Base-by-base conservation (phyloP, 1,140 invertebrate genomes). In the Hestina assimilis region DNA sequence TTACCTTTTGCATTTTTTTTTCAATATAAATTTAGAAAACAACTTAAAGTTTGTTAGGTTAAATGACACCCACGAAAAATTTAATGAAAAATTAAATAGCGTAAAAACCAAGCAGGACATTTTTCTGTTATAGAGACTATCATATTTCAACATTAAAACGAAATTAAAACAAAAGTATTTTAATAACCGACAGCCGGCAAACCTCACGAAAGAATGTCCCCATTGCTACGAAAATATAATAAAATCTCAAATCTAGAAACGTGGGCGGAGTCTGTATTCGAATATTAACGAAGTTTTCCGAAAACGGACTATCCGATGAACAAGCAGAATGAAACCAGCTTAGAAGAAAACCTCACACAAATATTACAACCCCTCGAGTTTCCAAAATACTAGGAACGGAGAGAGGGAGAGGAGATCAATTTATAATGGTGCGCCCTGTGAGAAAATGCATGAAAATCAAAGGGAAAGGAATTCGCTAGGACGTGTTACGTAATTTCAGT, bases 401-500 rank as follows among this genome's bases (percentile, higher is more conserved):
- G 50, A 59, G 38, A 31, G 21, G 64, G 7, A 35, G 20, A 53
- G 72, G 17, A 61, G 80, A 19, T 78, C 77, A 56, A 7, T 0
- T 4, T 15, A 65, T 35, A 61, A 3, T 73, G 68, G 75, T 38
- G 7, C 11, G 33, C 26, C 26, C 26, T 63, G 52, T 33, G 67
- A 74, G 78, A 78, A 80, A 80, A 80, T 79, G 69, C 63, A 70
- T 73, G 69, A 53, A 72, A 69, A 72, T 66, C 55, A 66, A 65
- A 69, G 72, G 70, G 65, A 59, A 71, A 77, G 75, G 75, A 83
- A 73, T 72, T 66, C 64, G 67, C 47, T 77, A 87, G 80, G 82
- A 83, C 71, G 62, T 56, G 69, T 85, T 84, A 84, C 81, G 81
- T 84, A 84, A 87, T 71, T 55, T 60, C 75, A 87, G 81, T 87